A percentile compares a stretch with the other conserved stretches of the same genome.
Evolutionary conservation across 92 coral and sea anemone species (phyloP).

Genomic region (Phenganax marumi): DNA sequence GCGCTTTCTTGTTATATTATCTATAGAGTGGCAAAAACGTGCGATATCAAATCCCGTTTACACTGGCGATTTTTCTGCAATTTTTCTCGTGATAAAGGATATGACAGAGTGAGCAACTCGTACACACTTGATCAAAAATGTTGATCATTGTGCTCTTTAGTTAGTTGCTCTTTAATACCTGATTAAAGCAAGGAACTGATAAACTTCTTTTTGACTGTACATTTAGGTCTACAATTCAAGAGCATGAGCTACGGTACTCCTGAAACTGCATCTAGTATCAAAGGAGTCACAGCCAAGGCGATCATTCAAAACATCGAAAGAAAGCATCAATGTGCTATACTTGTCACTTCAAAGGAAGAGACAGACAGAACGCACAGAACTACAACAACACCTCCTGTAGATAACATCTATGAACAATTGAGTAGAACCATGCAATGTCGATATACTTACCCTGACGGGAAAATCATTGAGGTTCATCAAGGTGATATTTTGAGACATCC

Average conservation of each 20-base stretch:
- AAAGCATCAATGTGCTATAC: conserved; percentile 16
- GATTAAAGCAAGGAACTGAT: not conserved
- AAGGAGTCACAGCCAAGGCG: not conserved
- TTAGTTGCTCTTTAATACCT: not conserved
- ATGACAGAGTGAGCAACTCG: too few relatives aligned
- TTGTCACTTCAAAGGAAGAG: conserved; percentile 8
- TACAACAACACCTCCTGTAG: not conserved
- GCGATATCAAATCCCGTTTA: too few relatives aligned
- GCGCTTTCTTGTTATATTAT: too few relatives aligned
- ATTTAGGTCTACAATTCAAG: not conserved
- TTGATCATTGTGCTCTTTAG: too few relatives aligned
- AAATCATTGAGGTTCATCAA: conserved; percentile 57
- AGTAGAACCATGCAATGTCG: conserved; percentile 17
- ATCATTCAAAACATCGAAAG: conserved; percentile 10
- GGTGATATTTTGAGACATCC: conserved; percentile 72
- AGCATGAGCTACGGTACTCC: conserved; percentile 29
- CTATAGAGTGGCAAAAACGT: too few relatives aligned
- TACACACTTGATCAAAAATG: too few relatives aligned
- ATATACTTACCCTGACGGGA: conserved; percentile 27
- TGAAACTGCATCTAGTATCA: conserved; percentile 6
- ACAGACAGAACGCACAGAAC: not conserved
- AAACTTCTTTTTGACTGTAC: not conserved
- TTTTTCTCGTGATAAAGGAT: too few relatives aligned
- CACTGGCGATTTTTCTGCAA: too few relatives aligned
- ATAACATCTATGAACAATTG: not conserved